A percentile compares a stretch with the other conserved stretches of the same genome.
These are phyloP conservation scores for Melanerpes formicivorus DNA, from an alignment of 2,113 vertebrate genomes.

Conservation along the genomic window DNA sequence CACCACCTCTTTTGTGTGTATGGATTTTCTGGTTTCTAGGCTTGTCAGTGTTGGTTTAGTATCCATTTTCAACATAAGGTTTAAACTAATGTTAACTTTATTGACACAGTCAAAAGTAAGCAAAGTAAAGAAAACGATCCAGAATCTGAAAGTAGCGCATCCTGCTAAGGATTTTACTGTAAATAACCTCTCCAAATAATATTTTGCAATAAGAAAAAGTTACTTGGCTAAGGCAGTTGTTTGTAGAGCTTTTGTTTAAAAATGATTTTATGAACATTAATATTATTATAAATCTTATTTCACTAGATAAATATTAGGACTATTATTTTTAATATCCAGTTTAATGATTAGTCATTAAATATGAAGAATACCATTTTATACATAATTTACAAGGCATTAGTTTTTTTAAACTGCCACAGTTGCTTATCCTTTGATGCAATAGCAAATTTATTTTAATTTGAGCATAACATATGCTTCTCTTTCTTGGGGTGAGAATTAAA, in stretches of 20 bases:
- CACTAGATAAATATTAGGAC: not conserved
- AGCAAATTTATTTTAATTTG: not conserved
- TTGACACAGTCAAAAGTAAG: not conserved
- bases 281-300: not conserved
- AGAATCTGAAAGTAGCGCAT: not conserved
- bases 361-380: not conserved
- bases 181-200: not conserved
- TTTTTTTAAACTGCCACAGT: not conserved
- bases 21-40: not conserved
- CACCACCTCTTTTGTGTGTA: not conserved
- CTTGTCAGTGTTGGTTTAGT: not conserved
- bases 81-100: not conserved
- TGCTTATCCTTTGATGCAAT: not conserved
- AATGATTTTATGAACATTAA: not conserved
- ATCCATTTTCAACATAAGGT: not conserved
- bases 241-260: not conserved
- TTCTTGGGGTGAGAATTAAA: not conserved
- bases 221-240: not conserved
- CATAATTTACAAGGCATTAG: not conserved
- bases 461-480: not conserved
- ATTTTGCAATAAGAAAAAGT: not conserved
- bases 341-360: not conserved
- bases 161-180: not conserved
- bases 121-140: not conserved
- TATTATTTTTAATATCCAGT: not conserved